Evolutionary conservation across 2,797 vertebrate genomes (phyloP).

Genomic region (Hemibagrus guttatus): DNA sequence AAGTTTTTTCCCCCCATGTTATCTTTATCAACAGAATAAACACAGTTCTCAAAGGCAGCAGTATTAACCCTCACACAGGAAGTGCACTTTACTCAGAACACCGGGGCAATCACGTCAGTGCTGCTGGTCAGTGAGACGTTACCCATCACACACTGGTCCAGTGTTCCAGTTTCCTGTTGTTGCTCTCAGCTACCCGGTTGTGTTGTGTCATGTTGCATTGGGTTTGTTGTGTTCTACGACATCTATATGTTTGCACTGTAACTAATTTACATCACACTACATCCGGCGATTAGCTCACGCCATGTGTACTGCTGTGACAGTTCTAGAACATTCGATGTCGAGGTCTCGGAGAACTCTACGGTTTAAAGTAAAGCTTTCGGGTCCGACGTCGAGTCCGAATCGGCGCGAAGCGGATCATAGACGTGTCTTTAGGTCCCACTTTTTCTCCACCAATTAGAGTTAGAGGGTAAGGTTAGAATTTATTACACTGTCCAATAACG

Average conservation of each 20-base stretch:
- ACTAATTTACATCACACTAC: neutral
- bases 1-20: too few species aligned
- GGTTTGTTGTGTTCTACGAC: neutral
- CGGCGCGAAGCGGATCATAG: neutral
- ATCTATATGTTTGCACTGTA: neutral
- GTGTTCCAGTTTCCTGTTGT: neutral
- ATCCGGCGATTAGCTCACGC: neutral
- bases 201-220: neutral
- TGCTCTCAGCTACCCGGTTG: neutral
- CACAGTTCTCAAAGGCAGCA: neutral
- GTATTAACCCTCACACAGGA: neutral
- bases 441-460: neutral
- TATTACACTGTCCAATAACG: neutral
- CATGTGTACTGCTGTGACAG: neutral
- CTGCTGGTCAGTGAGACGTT: neutral
- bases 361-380: neutral
- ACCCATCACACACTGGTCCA: neutral
- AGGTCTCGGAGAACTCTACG: neutral
- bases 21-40: neutral
- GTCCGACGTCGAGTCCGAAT: neutral
- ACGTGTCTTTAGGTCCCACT: neutral
- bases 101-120: neutral
- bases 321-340: neutral
- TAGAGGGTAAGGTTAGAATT: neutral
- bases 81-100: neutral